Percentiles rank a stretch among this genome's conserved stretches.
Evolutionary conservation across 2,113 vertebrate species (phyloP).

Genomic region (Capreolus pygargus): DNA sequence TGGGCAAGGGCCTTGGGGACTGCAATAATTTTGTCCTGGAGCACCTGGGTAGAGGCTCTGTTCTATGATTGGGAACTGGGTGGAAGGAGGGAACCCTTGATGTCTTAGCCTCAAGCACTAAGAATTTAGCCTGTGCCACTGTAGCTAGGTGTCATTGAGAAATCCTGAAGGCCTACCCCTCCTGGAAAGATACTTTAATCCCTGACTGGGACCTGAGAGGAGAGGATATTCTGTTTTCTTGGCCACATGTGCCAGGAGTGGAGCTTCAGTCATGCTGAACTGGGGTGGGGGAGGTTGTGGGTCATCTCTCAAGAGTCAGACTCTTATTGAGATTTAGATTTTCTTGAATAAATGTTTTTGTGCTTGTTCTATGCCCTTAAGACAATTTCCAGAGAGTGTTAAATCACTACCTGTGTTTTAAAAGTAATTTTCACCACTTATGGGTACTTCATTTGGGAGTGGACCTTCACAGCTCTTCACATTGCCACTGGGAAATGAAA

Average conservation of each 20-base stretch:
- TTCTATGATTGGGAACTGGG: background rate
- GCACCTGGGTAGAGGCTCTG: background rate
- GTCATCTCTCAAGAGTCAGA: background rate
- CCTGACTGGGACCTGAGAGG: background rate
- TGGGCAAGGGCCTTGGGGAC: background rate
- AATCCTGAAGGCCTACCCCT: background rate
- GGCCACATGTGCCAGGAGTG: background rate
- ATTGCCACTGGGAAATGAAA: background rate
- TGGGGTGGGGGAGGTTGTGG: background rate
- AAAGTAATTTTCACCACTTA: background rate
- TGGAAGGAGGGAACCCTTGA: background rate
- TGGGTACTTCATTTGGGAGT: background rate
- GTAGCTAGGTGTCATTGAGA: background rate
- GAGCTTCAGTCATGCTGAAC: background rate
- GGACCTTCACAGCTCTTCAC: background rate
- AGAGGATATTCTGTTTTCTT: conserved; percentile 8
- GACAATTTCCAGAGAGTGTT: background rate
- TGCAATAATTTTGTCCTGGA: background rate
- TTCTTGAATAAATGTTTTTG: background rate
- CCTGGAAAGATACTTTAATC: background rate
- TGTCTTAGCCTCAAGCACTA: background rate
- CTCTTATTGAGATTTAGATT: background rate
- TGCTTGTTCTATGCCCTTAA: background rate
- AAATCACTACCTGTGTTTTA: background rate
- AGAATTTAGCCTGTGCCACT: background rate